These are phyloP conservation scores for Apostichopus japonicus DNA, from an alignment of 35 echinoderm and acorn worm genomes.

Conservation along the genomic window DNA sequence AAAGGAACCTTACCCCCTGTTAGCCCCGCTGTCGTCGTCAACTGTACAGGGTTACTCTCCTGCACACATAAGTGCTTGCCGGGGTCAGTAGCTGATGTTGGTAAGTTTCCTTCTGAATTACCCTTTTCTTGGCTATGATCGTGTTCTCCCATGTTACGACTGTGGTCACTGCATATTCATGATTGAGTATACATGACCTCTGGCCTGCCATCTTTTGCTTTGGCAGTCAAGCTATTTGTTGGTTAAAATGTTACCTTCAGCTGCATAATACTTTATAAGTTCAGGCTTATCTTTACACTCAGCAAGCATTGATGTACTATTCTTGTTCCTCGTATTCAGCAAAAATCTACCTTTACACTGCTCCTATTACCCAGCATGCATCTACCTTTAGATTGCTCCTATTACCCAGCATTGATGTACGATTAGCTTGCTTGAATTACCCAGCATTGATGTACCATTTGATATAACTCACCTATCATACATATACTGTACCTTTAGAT, in stretches of 20 bases:
- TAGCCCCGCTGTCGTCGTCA: background rate
- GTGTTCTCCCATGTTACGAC: background rate
- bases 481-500: no score
- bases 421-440: no score
- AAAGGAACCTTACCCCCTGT: background rate
- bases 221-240: background rate
- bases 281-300: no score
- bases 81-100: background rate
- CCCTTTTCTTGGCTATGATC: background rate
- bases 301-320: no score
- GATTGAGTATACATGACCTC: background rate
- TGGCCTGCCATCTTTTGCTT: background rate
- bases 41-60: background rate
- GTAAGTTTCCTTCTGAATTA: background rate
- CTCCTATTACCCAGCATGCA: background rate
- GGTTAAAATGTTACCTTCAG: no score
- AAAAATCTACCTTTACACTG: background rate
- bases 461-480: no score
- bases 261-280: no score
- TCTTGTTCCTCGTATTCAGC: no score
- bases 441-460: no score
- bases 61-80: background rate
- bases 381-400: background rate
- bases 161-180: background rate
- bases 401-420: no score